These are phyloP conservation scores for Caenorhabditis japonica DNA, from an alignment of 2,888 invertebrate genomes.

Conservation along the genomic window DNA sequence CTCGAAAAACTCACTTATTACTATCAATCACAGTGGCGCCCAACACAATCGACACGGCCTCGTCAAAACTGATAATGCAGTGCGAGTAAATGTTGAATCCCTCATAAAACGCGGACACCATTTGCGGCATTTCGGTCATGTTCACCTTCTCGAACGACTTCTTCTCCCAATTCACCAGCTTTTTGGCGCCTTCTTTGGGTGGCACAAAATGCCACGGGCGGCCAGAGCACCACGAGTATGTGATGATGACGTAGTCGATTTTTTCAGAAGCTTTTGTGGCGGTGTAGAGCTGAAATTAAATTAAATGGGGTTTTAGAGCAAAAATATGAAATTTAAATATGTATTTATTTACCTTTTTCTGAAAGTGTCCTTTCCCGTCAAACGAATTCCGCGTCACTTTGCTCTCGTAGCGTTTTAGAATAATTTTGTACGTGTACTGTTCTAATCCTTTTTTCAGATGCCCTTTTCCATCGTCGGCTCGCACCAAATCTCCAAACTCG, in stretches of 20 bases:
- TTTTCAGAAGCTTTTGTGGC: conserved; percentile 19
- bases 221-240: conserved; percentile 60
- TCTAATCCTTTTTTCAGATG: conserved; percentile 19
- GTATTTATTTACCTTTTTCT: conserved; percentile 17
- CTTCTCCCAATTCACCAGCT: conserved; percentile 38
- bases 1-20: conserved; percentile 44
- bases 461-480: conserved; percentile 57
- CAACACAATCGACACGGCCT: conserved; percentile 58
- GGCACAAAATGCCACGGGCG: conserved; percentile 45
- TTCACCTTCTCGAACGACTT: conserved; percentile 34
- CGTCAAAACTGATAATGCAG: conserved; percentile 56
- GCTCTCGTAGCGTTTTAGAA: conserved; percentile 44
- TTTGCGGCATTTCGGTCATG: conserved; percentile 35
- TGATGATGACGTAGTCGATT: conserved; percentile 42
- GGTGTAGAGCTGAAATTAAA: conserved; percentile 50
- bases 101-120: conserved; percentile 43
- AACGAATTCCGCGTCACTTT: conserved; percentile 11
- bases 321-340: not conserved
- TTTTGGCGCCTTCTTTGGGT: not conserved
- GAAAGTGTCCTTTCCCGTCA: conserved; percentile 38
- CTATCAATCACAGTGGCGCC: conserved; percentile 58
- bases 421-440: conserved; percentile 34
- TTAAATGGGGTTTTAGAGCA: too few species aligned
- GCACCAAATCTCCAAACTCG: conserved; percentile 20
- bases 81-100: conserved; percentile 60